These are phyloP conservation scores for Clarias laeviceps DNA, from an alignment of 2,797 vertebrate genomes.

Conservation along the genomic window DNA sequence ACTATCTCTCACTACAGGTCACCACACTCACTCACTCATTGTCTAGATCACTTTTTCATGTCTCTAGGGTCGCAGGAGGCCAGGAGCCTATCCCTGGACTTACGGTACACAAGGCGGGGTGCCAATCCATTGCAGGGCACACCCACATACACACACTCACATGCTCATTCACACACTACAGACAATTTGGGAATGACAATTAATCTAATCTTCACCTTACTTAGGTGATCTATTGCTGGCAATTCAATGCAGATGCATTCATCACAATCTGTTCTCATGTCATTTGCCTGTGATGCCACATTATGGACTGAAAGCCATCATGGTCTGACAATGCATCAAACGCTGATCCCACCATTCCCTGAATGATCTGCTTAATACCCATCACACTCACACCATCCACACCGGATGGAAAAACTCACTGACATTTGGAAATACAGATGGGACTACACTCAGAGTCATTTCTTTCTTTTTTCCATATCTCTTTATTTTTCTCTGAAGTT, in stretches of 20 bases:
- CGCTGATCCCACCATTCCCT: conserved; percentile 21
- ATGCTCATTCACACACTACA: no score
- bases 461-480: not conserved
- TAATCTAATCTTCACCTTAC: not conserved
- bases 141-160: no score
- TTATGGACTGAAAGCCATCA: conserved; percentile 37
- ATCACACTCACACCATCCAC: conserved; percentile 38
- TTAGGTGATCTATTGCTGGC: conserved; percentile 42
- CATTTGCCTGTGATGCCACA: conserved; percentile 45
- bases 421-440: conserved; percentile 53
- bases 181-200: no score
- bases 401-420: conserved; percentile 47
- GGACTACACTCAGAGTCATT: conserved; percentile 6
- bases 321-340: conserved; percentile 39
- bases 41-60: no score
- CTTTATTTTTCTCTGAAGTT: not conserved
- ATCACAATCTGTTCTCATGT: conserved; percentile 45
- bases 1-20: conserved; percentile 39
- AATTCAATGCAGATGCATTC: conserved; percentile 41
- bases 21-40: not conserved
- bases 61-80: no score
- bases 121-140: no score
- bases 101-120: no score
- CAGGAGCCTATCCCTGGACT: no score
- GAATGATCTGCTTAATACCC: conserved; percentile 41